Base-by-base conservation (phyloP, 53 echinoderm and acorn worm species). In the Actinopyga echinites region DNA sequence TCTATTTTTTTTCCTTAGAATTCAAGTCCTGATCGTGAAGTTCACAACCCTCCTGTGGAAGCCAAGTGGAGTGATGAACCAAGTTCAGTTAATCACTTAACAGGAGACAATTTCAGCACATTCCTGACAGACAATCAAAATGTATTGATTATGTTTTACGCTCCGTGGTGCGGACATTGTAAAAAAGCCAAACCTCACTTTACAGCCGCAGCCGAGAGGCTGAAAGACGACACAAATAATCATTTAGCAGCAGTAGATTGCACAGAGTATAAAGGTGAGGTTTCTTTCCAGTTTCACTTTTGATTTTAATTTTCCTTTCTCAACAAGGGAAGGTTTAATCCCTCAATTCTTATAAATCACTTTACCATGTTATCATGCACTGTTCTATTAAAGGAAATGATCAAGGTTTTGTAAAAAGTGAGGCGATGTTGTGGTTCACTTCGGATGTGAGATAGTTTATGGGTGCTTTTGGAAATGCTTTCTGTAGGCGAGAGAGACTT, bases 131-230 rank as follows among this genome's bases (percentile, higher is more conserved):
- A 61, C 44, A 91, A 87, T 62, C 62, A 69, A 42, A 80, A 93
- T 28, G 95, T 95, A 19, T 32, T 95, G 79, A 83, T 87, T 63
- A 95, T 95, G 95, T 95, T 95, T 82, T 95, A 95, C 49, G 93
- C 95, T 3, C 95, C 95, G 6, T 95, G 95, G 95, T 95, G 95
- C 24, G 95, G 95, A 21, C 93, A 95, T 82, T 95, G 95, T 81
- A 95, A 95, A 65, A 83, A 86, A 20, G 93, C 95, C 38, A 95
- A 95, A 65, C 95, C 93, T 0, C 85, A 80, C 64, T 95, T 87
- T 85, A 83, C 86, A 61, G 89, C 79, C 9, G 89, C 91, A 0
- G 95, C 95, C 17, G 93, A 93, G 31, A 88, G 58, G 8, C 69
- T 95, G 29, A 91, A 91, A 59, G 83, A 75, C 17, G 78, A 80